Conservation (phyloP, 2,113 vertebrate genomes). For the Ameiurus melas region DNA sequence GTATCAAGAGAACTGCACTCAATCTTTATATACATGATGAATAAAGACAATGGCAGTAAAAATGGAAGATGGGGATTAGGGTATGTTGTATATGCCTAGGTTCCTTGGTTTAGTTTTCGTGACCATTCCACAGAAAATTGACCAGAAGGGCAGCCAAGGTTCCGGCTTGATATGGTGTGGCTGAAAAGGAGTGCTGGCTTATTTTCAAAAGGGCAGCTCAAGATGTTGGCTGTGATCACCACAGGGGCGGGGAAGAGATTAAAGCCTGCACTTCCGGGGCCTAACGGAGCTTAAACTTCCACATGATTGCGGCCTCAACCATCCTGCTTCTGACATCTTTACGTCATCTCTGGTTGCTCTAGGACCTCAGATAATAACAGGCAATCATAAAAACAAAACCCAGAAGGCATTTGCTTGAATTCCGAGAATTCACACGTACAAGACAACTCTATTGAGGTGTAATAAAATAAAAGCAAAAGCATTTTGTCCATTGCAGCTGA, state of each 20-base stretch:
- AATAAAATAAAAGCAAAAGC: not conserved
- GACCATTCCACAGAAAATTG: slow-evolving; percentile 13
- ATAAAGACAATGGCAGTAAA: slow-evolving; percentile 18
- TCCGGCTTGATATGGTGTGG: not conserved
- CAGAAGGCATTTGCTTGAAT: not conserved
- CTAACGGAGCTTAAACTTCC: slow-evolving; percentile 36
- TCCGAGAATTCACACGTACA: not conserved
- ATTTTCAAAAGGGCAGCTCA: slow-evolving; percentile 26
- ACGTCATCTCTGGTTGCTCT: slow-evolving; percentile 15
- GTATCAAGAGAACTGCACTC: not conserved
- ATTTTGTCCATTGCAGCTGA: not conserved
- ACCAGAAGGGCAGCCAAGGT: slow-evolving; percentile 22
- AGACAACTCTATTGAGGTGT: not conserved
- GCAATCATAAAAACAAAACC: not conserved
- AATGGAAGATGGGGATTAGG: not conserved
- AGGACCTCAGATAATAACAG: not conserved
- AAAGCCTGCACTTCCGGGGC: slow-evolving; percentile 22
- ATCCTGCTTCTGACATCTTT: slow-evolving; percentile 28
- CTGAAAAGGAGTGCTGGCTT: slow-evolving; percentile 21
- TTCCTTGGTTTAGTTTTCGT: slow-evolving; percentile 5
- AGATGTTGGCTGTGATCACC: not conserved
- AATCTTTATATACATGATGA: not conserved
- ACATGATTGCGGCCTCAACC: slow-evolving; percentile 34
- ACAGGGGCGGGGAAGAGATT: slow-evolving; percentile 30
- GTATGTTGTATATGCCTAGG: not conserved